These are phyloP conservation scores for Hyaena hyaena DNA, from an alignment of 2,113 vertebrate species.

Conservation along the genomic window DNA sequence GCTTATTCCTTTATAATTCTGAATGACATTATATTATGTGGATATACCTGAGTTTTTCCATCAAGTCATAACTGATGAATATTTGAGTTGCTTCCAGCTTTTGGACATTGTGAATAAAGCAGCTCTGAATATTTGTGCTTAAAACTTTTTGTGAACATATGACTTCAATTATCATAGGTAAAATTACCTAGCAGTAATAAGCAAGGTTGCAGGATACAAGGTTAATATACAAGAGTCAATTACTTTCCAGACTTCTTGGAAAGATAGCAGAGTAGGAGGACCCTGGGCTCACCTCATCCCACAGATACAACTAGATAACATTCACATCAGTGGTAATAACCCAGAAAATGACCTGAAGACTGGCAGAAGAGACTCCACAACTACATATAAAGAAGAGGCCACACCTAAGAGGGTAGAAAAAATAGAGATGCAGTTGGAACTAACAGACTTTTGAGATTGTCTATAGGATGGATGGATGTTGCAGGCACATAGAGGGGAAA, in stretches of 20 bases:
- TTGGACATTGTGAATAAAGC: not conserved
- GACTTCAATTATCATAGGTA: not conserved
- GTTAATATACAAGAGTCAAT: not conserved
- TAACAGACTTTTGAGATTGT: not conserved
- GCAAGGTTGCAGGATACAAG: not conserved
- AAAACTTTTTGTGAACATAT: not conserved
- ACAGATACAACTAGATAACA: not conserved
- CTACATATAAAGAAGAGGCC: not conserved
- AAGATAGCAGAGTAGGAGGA: not conserved
- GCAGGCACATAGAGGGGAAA: not conserved
- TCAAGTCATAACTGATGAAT: not conserved
- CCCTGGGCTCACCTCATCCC: not conserved
- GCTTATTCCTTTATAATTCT: not conserved
- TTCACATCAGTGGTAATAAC: not conserved
- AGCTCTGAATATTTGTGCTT: not conserved
- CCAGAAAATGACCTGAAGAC: not conserved
- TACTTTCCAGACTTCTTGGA: not conserved
- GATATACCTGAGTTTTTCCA: not conserved
- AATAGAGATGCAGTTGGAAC: not conserved
- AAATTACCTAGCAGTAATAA: not conserved
- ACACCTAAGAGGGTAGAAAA: not conserved
- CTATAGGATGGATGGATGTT: not conserved
- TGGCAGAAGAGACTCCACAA: not conserved
- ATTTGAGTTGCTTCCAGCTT: not conserved
- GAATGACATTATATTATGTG: not conserved